Conservation (phyloP, 2,797 vertebrate species). For the Thalassophryne amazonica region DNA sequence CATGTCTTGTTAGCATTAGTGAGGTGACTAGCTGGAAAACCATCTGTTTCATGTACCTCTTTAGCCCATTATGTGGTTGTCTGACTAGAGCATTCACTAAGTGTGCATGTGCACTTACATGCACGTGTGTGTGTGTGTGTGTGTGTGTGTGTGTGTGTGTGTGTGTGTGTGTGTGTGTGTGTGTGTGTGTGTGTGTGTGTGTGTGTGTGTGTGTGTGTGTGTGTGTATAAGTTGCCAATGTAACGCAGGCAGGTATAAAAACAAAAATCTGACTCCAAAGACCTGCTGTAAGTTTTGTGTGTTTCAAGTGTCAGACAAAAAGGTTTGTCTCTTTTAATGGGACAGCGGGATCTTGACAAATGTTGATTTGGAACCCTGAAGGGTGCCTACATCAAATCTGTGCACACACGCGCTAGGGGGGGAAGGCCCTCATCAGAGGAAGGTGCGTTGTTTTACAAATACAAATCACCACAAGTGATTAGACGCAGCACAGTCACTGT, state of each 20-base stretch:
- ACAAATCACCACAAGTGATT: constrained; percentile 84
- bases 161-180: constrained; percentile 13
- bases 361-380: constrained; percentile 66
- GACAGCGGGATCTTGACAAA: constrained; percentile 70
- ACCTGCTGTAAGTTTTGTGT: constrained; percentile 7
- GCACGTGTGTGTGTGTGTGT: constrained; percentile 5
- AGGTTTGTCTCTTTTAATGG: constrained; percentile 59
- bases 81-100: constrained; percentile 37
- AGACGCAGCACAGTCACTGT: constrained; percentile 61
- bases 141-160: constrained; percentile 22
- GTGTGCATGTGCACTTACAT: not conserved
- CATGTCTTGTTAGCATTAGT: constrained; percentile 65
- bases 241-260: constrained; percentile 18
- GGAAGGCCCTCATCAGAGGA: constrained; percentile 66
- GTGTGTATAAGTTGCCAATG: not conserved
- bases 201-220: constrained; percentile 13
- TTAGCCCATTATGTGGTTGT: constrained; percentile 66
- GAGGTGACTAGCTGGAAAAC: constrained; percentile 61
- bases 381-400: constrained; percentile 51
- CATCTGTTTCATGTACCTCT: constrained; percentile 62
- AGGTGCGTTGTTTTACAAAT: constrained; percentile 71
- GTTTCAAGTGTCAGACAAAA: constrained; percentile 33
- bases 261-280: constrained; percentile 12
- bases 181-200: constrained; percentile 23
- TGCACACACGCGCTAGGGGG: constrained; percentile 38